A percentile compares a stretch with the other conserved stretches of the same genome.
Evolutionary conservation across 2,113 vertebrate species (phyloP).

Genomic region (Calyptomena viridis): DNA sequence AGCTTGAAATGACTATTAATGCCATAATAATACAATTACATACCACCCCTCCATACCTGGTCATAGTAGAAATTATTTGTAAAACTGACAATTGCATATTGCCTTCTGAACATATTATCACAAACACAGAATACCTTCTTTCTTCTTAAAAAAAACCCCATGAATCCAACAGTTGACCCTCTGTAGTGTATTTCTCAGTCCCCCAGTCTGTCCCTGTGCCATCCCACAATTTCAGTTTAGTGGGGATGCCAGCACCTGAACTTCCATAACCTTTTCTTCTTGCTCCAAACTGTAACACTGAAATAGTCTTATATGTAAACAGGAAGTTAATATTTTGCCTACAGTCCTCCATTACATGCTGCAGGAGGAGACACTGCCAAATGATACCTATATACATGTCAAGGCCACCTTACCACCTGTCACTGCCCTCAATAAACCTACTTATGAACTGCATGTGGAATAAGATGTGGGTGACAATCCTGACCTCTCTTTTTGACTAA

Average conservation of each 20-base stretch:
- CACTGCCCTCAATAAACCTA: background rate
- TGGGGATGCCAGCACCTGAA: background rate
- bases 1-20: background rate
- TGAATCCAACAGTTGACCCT: background rate
- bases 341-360: background rate
- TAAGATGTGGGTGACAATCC: background rate
- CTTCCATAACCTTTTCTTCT: background rate
- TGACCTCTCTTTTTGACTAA: background rate
- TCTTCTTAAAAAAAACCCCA: background rate
- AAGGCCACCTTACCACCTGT: background rate
- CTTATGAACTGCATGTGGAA: background rate
- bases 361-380: background rate
- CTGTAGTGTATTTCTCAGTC: background rate
- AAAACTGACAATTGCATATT: background rate
- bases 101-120: background rate
- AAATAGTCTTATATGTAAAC: background rate
- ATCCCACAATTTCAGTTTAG: background rate
- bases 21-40: background rate
- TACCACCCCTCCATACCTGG: background rate
- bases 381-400: background rate
- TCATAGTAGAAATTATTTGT: background rate
- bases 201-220: too few relatives aligned
- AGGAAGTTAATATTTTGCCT: background rate
- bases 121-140: background rate
- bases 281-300: background rate